A percentile compares a stretch with the other conserved stretches of the same genome.
These are phyloP conservation scores for Triplophysa bombifrons DNA, from an alignment of 2,797 vertebrate genomes.

Conservation along the genomic window DNA sequence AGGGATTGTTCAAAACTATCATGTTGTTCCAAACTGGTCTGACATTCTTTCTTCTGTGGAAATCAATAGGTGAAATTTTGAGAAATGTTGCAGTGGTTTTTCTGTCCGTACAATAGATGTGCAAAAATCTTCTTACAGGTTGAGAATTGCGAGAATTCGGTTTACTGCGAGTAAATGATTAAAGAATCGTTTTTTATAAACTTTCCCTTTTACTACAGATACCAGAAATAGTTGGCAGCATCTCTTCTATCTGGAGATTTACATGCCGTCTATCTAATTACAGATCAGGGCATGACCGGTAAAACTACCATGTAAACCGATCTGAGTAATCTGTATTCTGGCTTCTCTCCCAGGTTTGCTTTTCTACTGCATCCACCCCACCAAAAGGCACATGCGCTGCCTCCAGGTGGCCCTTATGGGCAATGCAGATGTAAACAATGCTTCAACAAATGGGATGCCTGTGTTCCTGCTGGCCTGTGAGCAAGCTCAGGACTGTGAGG, in stretches of 20 bases:
- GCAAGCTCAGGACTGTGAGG: conserved; percentile 74
- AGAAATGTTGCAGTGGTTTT: too few species aligned
- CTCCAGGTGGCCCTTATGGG: conserved; percentile 78
- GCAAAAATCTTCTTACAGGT: too few species aligned
- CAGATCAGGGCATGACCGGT: conserved; percentile 68
- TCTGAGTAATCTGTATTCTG: conserved; percentile 34
- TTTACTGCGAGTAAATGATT: too few species aligned
- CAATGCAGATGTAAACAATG: conserved; percentile 86
- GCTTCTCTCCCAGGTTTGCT: conserved; percentile 78
- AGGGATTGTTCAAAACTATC: too few species aligned
- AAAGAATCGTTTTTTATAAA: too few species aligned
- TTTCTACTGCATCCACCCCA: conserved; percentile 89
- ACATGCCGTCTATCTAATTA: conserved; percentile 66
- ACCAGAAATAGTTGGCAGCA: conserved; percentile 2
- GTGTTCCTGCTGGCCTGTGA: conserved; percentile 87
- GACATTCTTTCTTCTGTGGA: too few species aligned
- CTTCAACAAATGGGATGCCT: conserved; percentile 75
- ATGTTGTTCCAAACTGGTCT: too few species aligned
- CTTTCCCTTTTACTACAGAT: neutral
- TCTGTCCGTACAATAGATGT: too few species aligned
- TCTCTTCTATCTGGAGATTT: conserved; percentile 29
- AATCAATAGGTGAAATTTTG: too few species aligned
- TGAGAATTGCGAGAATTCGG: too few species aligned
- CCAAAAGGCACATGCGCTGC: conserved; percentile 82
- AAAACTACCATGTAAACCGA: conserved; percentile 67